A percentile compares a stretch with the other conserved stretches of the same genome.
These are phyloP conservation scores for Leptopilina myrica DNA, from an alignment of 2,888 invertebrate genomes.

Conservation along the genomic window DNA sequence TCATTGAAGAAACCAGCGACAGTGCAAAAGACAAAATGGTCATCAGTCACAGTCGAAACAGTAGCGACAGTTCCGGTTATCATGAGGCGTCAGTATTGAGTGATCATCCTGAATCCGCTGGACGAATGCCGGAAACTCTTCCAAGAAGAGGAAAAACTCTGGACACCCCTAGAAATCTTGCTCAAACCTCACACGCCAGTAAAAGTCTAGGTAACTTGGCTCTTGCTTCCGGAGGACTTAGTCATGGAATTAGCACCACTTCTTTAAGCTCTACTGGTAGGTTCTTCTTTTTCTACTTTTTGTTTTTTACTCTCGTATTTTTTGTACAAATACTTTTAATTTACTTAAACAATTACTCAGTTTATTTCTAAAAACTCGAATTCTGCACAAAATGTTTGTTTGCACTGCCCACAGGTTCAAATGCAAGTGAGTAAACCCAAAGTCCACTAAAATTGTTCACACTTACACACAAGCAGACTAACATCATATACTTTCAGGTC, in stretches of 20 bases:
- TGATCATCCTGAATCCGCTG: conserved; percentile 78
- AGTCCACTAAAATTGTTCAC: neutral
- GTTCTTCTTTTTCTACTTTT: conserved; percentile 14
- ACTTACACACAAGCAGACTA: neutral
- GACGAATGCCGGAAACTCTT: conserved; percentile 72
- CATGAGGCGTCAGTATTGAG: conserved; percentile 84
- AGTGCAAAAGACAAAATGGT: conserved; percentile 75
- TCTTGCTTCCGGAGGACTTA: conserved; percentile 62
- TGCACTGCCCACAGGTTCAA: conserved; percentile 52
- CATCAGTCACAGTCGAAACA: conserved; percentile 84
- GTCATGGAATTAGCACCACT: conserved; percentile 70
- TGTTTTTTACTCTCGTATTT: neutral
- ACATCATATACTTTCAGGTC: conserved; percentile 71
- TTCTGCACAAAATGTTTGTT: conserved; percentile 15
- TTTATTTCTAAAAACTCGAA: conserved; percentile 19
- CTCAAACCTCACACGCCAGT: conserved; percentile 71
- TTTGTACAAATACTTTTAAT: no score
- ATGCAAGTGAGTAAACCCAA: conserved; percentile 57
- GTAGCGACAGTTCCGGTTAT: conserved; percentile 86
- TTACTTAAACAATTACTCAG: conserved; percentile 24
- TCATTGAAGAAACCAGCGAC: conserved; percentile 51
- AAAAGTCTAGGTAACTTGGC: conserved; percentile 73
- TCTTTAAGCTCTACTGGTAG: conserved; percentile 73
- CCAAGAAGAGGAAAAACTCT: conserved; percentile 73
- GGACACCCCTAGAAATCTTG: conserved; percentile 69